Base-by-base conservation (phyloP, 2,888 invertebrate species). In the Clusia tigrina region DNA sequence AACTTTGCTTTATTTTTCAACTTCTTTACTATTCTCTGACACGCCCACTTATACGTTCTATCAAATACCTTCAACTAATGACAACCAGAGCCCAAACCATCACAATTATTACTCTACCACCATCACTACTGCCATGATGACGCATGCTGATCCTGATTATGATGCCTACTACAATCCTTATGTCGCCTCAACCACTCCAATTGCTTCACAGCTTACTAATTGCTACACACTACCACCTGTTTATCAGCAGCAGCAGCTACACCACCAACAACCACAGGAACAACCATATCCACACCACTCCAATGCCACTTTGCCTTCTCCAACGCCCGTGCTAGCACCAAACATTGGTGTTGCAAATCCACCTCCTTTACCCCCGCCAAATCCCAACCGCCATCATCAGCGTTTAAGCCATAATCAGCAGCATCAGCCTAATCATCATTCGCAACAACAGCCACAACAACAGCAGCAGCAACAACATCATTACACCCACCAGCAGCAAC, bases 161-260 rank as follows among this genome's bases (percentile, higher is more conserved):
- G 76, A 78, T 68, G 74, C 67, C 59, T 75, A 72, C 65, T 79
- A 74, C 67, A 76, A 79, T 67, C 72, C 76, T 63, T 79, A 78
- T 71, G 71, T 72, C 69, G 79, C 73, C 42, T 74, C 23, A 26
- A 2, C 25, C 24, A 53, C n/a, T 24, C 25, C 42, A 57, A 24
- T 57, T 24, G 54, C 64, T 60, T 37, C 52, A 58, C 69, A 66
- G 59, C 53, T 63, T 51, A 68, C 64, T 69, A 66, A 69, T 64
- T 62, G 62, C 59, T 64, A 64, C 60, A 62, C 61, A 60, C 64
- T 66, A 51, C 54, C 64, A 55, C 58, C 58, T 58, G 42, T 67
- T 64, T 67, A 65, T 24, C 71, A 69, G 58, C 69, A 63, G 22
- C 69, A 67, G 25, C 67, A 64, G 59, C 51, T 67, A 48, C 67